These are phyloP conservation scores for Philantomba maxwellii DNA, from an alignment of 2,113 vertebrate genomes.

Conservation along the genomic window DNA sequence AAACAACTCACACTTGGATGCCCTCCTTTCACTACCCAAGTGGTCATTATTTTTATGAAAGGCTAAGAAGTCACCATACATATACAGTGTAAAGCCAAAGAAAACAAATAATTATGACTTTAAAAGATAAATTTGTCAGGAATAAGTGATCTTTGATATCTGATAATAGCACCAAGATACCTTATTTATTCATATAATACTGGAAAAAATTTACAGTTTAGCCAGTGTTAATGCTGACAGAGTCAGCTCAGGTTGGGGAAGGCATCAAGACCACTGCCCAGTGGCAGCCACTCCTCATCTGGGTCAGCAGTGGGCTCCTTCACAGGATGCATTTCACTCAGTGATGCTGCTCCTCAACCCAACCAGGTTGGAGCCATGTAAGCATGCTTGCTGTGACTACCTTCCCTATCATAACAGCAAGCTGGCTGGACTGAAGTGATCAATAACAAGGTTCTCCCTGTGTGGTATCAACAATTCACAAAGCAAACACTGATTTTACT, in stretches of 20 bases:
- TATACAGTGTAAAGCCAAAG: neutral
- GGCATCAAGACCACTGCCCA: neutral
- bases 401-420: neutral
- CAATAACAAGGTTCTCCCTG: neutral
- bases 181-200: neutral
- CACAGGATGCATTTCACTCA: neutral
- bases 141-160: neutral
- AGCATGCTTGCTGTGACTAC: neutral
- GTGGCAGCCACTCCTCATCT: neutral
- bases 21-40: neutral
- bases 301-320: neutral
- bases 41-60: neutral
- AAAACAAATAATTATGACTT: neutral
- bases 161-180: neutral
- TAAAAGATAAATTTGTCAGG: neutral
- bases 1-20: conserved; percentile 2
- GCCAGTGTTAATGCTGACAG: neutral
- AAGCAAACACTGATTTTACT: neutral
- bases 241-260: neutral
- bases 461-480: neutral
- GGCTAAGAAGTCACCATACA: neutral
- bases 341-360: neutral
- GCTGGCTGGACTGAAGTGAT: neutral
- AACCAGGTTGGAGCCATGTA: neutral
- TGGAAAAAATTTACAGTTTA: neutral